These are phyloP conservation scores for Psephotus haematonotus DNA, from an alignment of 2,113 vertebrate species.

Conservation along the genomic window DNA sequence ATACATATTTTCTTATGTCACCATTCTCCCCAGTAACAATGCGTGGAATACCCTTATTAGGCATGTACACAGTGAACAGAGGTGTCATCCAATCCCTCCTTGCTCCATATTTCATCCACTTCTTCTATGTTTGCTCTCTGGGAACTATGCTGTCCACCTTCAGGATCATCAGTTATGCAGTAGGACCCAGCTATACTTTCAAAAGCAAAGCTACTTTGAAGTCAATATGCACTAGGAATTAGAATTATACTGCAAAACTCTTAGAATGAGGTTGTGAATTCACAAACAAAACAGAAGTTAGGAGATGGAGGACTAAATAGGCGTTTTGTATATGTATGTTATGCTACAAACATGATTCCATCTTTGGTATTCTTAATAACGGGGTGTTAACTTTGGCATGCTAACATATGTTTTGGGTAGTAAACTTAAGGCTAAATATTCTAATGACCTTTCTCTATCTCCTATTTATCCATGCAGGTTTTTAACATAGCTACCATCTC, in stretches of 20 bases:
- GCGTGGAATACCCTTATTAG: not conserved
- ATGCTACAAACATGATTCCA: not conserved
- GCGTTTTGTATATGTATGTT: not conserved
- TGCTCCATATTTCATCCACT: not conserved
- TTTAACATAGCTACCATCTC: not conserved
- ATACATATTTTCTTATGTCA: not conserved
- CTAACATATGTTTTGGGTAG: rapidly evolving
- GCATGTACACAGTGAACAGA: rapidly evolving
- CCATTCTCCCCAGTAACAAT: not conserved
- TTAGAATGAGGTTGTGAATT: not conserved
- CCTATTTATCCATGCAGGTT: not conserved
- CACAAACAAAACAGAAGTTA: not conserved
- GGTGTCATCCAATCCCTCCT: not conserved
- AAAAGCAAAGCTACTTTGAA: not conserved
- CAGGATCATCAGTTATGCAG: not conserved
- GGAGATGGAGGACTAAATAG: not conserved
- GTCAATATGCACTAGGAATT: not conserved
- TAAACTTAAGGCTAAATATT: not conserved
- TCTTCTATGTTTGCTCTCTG: not conserved
- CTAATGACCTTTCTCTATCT: not conserved
- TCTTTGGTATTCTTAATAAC: not conserved
- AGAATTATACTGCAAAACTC: not conserved
- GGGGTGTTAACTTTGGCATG: not conserved
- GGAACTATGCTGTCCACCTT: not conserved
- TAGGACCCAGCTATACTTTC: not conserved